Conservation (phyloP, 2,797 vertebrate genomes). For the Phrynocephalus guinanensis region DNA sequence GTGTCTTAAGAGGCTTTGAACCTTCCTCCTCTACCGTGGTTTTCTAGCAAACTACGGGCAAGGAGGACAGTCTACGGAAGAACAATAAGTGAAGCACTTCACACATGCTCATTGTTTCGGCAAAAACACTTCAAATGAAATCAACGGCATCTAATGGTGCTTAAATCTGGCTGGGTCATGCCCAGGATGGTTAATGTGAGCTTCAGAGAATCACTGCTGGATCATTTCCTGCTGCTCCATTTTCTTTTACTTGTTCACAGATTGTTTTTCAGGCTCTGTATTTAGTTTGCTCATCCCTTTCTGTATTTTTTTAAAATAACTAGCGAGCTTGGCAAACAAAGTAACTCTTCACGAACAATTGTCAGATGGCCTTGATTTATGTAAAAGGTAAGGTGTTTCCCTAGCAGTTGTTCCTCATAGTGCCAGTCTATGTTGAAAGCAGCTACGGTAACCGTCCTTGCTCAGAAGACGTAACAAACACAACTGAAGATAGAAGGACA, state of each 20-base stretch:
- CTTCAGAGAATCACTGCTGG: not conserved
- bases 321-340: not conserved
- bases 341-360: not conserved
- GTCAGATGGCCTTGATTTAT: not conserved
- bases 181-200: not conserved
- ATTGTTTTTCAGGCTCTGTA: slow-evolving; percentile 16
- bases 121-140: not conserved
- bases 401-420: no score
- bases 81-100: not conserved
- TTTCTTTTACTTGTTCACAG: not conserved
- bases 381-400: no score
- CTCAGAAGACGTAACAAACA: not conserved
- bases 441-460: not conserved
- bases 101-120: not conserved
- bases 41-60: not conserved
- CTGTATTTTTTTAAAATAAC: not conserved
- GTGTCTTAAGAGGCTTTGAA: not conserved
- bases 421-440: no score
- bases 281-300: slow-evolving; percentile 11
- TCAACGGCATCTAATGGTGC: not conserved
- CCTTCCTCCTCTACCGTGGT: not conserved
- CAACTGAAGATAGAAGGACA: not conserved
- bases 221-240: not conserved
- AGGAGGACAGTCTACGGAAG: not conserved
- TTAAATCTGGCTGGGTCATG: not conserved